Percentiles rank a stretch among this genome's conserved stretches.
phyloP scores from a whole-genome alignment of 1,140 invertebrate genomes.

The Tenebrio molitor region DNA sequence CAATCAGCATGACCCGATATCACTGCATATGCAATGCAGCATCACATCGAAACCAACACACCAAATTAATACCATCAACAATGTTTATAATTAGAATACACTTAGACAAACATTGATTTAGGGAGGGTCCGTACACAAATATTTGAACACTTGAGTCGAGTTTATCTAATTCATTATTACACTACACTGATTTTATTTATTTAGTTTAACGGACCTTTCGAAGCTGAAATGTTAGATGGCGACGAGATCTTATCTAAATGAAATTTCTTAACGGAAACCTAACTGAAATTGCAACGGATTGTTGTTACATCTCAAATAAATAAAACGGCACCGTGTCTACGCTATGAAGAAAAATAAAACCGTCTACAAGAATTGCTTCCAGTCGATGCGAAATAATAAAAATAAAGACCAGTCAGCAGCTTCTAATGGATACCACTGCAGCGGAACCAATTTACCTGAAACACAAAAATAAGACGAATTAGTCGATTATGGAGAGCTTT shows the following conservation, averaged over 20 bases:
- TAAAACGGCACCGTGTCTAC: too few relatives aligned
- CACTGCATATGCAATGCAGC: conserved; percentile 39
- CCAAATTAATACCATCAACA: conserved; percentile 49
- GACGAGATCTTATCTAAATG: conserved; percentile 23
- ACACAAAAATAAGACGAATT: too few relatives aligned
- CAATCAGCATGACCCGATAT: conserved; percentile 45
- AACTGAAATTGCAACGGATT: too few relatives aligned
- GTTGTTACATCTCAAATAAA: too few relatives aligned
- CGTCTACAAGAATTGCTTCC: too few relatives aligned
- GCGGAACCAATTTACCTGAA: too few relatives aligned
- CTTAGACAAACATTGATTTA: conserved; percentile 51
- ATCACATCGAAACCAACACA: conserved; percentile 31
- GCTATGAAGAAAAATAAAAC: too few relatives aligned
- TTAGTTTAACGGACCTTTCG: conserved; percentile 29
- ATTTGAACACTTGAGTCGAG: conserved; percentile 46
- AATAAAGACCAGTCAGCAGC: too few relatives aligned
- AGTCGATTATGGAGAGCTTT: too few relatives aligned
- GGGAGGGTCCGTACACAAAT: conserved; percentile 46
- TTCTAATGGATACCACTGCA: too few relatives aligned
- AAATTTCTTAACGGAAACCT: conserved; percentile 18
- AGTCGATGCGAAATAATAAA: too few relatives aligned
- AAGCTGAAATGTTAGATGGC: conserved; percentile 22
- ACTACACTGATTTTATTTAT: conserved; percentile 48
- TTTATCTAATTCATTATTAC: conserved; percentile 48
- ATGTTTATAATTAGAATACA: conserved; percentile 47